phyloP scores from a whole-genome alignment of 2,888 invertebrate genomes.

The Drosophila siamana region DNA sequence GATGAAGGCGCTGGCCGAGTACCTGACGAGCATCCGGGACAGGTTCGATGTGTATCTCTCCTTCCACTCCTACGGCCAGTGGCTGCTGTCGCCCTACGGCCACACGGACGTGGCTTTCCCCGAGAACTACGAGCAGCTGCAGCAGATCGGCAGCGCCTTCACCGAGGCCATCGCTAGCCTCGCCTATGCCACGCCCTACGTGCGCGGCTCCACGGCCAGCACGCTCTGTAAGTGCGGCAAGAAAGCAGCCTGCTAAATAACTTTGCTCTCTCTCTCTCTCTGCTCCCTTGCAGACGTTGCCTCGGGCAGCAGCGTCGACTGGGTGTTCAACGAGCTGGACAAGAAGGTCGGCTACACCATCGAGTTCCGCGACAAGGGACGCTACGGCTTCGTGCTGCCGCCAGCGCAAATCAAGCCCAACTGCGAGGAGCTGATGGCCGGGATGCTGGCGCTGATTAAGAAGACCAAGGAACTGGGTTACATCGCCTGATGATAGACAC shows the following conservation, averaged over 20 bases:
- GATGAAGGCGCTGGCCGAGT: constrained; percentile 86
- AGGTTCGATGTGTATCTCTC: constrained; percentile 87
- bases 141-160: constrained; percentile 86
- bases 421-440: constrained; percentile 87
- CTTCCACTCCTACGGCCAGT: constrained; percentile 89
- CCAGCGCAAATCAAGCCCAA: constrained; percentile 88
- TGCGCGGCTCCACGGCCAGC: constrained; percentile 87
- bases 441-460: constrained; percentile 86
- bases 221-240: constrained; percentile 87
- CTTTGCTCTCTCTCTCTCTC: no score
- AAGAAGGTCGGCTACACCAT: constrained; percentile 87
- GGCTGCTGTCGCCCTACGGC: constrained; percentile 88
- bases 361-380: constrained; percentile 89
- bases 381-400: constrained; percentile 90
- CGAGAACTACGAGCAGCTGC: constrained; percentile 85
- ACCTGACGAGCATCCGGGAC: constrained; percentile 85
- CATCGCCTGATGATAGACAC: constrained; percentile 58
- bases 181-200: constrained; percentile 86
- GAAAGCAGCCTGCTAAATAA: no score
- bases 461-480: constrained; percentile 86
- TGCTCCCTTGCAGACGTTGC: constrained; percentile 85
- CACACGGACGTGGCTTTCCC: constrained; percentile 83
- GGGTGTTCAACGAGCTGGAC: constrained; percentile 86
- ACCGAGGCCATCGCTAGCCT: constrained; percentile 86
- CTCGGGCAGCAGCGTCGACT: constrained; percentile 86